Percentiles rank a stretch among this genome's conserved stretches.
Conservation (phyloP, 2,113 vertebrate species). For the Psammodynastes pulverulentus region DNA sequence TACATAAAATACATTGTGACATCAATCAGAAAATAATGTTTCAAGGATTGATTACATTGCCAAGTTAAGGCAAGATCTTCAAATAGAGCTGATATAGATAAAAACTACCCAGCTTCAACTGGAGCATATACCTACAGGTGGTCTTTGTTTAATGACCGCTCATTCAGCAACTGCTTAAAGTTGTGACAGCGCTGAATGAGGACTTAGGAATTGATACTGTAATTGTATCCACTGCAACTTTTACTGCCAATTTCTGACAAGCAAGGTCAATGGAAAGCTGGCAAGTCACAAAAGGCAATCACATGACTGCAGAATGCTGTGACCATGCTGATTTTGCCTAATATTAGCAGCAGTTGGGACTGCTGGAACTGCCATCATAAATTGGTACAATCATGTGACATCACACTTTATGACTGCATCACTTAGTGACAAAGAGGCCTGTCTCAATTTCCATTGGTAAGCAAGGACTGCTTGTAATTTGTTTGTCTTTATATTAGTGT, state of each 20-base stretch:
- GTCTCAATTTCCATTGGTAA: neutral
- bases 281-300: neutral
- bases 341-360: neutral
- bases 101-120: neutral
- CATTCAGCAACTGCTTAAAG: neutral
- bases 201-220: neutral
- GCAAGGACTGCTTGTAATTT: neutral
- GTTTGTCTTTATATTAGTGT: neutral
- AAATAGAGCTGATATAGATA: neutral
- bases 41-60: neutral
- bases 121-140: neutral
- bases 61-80: neutral
- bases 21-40: neutral
- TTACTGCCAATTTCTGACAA: neutral
- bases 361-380: neutral
- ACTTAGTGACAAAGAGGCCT: neutral
- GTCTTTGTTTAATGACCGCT: neutral
- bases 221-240: neutral
- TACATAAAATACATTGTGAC: constrained; percentile 14
- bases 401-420: neutral
- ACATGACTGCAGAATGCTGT: neutral
- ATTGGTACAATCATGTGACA: neutral
- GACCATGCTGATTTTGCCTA: neutral
- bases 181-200: neutral
- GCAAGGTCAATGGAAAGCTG: neutral